Evolutionary conservation across 2,113 vertebrate species (phyloP).

Genomic region (Hippocampus mohnikei): DNA sequence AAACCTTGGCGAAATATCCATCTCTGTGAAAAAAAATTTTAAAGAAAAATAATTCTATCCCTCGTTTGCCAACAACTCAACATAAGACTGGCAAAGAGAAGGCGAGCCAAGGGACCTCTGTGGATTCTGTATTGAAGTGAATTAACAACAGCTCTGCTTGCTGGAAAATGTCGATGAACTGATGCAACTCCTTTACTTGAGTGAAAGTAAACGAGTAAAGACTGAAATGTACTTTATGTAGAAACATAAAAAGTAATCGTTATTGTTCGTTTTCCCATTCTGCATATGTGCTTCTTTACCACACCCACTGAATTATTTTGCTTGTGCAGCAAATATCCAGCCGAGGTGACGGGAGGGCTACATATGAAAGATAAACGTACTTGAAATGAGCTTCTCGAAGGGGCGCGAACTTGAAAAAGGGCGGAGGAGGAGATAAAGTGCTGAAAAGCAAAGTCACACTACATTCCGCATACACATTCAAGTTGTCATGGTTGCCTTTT

Average conservation of each 20-base stretch:
- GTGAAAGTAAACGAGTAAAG: neutral
- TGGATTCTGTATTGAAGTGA: no score
- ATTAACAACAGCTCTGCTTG: no score
- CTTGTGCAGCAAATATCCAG: slow-evolving; percentile 16
- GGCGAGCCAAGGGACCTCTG: no score
- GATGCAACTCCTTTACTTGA: neutral
- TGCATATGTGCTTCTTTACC: neutral
- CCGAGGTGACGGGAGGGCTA: slow-evolving; percentile 20
- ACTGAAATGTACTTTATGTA: neutral
- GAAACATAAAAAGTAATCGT: neutral
- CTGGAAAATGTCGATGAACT: no score
- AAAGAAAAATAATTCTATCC: no score
- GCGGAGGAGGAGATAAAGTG: neutral
- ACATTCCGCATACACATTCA: neutral
- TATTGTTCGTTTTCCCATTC: neutral
- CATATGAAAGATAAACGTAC: slow-evolving; percentile 29
- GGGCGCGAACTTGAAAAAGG: neutral
- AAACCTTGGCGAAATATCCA: no score
- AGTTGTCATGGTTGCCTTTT: slow-evolving; percentile 45
- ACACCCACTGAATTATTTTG: slow-evolving; percentile 2
- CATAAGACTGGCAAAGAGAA: no score
- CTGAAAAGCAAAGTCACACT: slow-evolving; percentile 4
- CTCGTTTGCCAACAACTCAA: no score
- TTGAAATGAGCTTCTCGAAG: neutral
- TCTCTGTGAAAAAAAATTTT: no score